These are phyloP conservation scores for Epiblema foenella DNA, from an alignment of 2,888 invertebrate species.

Conservation along the genomic window DNA sequence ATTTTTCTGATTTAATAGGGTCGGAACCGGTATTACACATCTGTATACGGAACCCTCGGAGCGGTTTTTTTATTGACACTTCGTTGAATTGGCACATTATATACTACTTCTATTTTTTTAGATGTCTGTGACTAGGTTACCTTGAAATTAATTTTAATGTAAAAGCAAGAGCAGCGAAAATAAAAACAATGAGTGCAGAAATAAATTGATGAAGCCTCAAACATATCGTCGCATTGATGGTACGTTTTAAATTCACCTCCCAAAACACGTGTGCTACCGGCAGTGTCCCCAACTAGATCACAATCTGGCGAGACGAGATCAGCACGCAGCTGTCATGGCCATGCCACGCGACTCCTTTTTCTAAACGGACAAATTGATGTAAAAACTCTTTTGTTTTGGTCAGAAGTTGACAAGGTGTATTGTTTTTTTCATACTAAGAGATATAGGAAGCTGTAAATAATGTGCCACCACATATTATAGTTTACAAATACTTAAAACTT, in stretches of 20 bases:
- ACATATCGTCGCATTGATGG: constrained; percentile 1
- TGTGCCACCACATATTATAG: background rate
- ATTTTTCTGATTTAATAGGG: no score
- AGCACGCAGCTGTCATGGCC: constrained; percentile 65
- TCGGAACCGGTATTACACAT: no score
- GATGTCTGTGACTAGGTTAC: no score
- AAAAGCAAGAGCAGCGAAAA: background rate
- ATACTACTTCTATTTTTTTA: no score
- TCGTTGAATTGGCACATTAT: no score
- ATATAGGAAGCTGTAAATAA: background rate
- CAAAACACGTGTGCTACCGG: constrained; percentile 50
- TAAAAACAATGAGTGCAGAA: background rate
- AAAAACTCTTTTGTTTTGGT: constrained; percentile 44
- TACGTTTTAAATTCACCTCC: constrained; percentile 31
- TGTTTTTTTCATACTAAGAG: constrained; percentile 28
- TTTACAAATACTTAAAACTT: background rate
- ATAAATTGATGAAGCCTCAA: background rate
- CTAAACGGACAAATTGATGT: constrained; percentile 47
- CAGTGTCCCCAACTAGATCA: constrained; percentile 58
- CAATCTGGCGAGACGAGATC: constrained; percentile 54
- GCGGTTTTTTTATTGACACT: no score
- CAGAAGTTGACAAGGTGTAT: constrained; percentile 36
- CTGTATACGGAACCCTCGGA: no score
- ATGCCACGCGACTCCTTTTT: constrained; percentile 49
- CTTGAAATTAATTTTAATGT: background rate